Evolutionary conservation across 2,113 vertebrate genomes (phyloP).

Genomic region (Puffinus mauretanicus): DNA sequence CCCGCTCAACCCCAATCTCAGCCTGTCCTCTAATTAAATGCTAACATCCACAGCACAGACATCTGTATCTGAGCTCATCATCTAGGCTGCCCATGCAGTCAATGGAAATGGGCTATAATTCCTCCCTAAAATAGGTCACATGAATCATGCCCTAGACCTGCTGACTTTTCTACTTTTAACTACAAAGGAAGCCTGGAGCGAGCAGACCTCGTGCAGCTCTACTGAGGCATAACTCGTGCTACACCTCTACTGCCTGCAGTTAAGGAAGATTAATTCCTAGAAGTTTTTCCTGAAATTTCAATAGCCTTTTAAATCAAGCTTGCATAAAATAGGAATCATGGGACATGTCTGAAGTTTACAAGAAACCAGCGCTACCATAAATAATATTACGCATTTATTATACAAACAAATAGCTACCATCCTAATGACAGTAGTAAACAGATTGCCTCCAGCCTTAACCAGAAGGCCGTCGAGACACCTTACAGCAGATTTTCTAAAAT

Average conservation of each 20-base stretch:
- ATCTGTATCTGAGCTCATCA: not conserved
- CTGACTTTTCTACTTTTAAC: slow-evolving; percentile 40
- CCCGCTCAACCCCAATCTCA: not conserved
- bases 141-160: not conserved
- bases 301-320: slow-evolving; percentile 3
- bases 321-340: not conserved
- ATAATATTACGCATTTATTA: not conserved
- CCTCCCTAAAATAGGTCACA: slow-evolving; percentile 26
- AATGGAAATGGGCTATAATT: slow-evolving; percentile 23
- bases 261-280: slow-evolving; percentile 27
- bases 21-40: slow-evolving; percentile 26
- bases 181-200: slow-evolving; percentile 32
- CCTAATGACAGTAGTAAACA: not conserved
- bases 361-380: not conserved
- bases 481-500: not conserved
- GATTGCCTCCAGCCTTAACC: not conserved
- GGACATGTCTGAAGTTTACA: not conserved
- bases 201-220: not conserved
- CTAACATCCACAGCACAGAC: not conserved
- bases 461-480: not conserved
- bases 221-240: not conserved
- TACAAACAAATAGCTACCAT: not conserved
- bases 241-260: not conserved
- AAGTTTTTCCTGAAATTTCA: slow-evolving; percentile 36
- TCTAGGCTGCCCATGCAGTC: not conserved